A percentile compares a stretch with the other conserved stretches of the same genome.
Conservation (phyloP, 2,113 vertebrate species). For the Melanostigma gelatinosum region DNA sequence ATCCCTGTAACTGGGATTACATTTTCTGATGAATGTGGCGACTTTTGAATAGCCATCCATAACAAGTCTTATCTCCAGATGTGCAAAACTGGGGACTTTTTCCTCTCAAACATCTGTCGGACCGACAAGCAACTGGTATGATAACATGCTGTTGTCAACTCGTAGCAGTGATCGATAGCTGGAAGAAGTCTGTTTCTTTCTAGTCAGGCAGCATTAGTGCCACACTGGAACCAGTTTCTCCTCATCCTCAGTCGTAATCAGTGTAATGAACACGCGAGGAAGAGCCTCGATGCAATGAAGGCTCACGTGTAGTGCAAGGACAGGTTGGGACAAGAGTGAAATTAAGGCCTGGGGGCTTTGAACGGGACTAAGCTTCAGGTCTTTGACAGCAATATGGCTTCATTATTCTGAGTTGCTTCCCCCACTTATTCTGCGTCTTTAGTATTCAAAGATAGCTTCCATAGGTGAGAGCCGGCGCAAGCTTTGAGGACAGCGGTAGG, state of each 20-base stretch:
- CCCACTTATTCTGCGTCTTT: conserved; percentile 43
- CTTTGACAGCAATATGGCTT: conserved; percentile 43
- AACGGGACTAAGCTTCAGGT: conserved; percentile 45
- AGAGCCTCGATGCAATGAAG: conserved; percentile 13
- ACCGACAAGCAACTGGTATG: not conserved
- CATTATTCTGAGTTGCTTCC: conserved; percentile 44
- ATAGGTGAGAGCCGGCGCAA: conserved; percentile 42
- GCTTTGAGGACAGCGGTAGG: no score
- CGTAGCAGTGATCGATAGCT: conserved; percentile 8
- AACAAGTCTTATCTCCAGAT: not conserved
- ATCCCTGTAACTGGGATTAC: not conserved
- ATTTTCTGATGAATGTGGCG: not conserved
- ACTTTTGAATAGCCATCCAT: not conserved
- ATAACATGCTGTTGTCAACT: not conserved
- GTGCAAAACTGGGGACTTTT: not conserved
- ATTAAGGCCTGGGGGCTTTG: conserved; percentile 41
- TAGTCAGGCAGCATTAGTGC: conserved; percentile 28
- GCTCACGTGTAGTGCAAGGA: conserved; percentile 10
- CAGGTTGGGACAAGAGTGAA: conserved; percentile 21
- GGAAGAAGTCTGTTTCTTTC: not conserved
- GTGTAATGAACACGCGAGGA: conserved; percentile 35
- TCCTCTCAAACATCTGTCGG: not conserved
- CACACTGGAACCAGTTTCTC: not conserved
- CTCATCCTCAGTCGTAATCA: conserved; percentile 2
- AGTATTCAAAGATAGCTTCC: conserved; percentile 60